phyloP scores from a whole-genome alignment of 2,113 vertebrate genomes.

The Alectura lathami region DNA sequence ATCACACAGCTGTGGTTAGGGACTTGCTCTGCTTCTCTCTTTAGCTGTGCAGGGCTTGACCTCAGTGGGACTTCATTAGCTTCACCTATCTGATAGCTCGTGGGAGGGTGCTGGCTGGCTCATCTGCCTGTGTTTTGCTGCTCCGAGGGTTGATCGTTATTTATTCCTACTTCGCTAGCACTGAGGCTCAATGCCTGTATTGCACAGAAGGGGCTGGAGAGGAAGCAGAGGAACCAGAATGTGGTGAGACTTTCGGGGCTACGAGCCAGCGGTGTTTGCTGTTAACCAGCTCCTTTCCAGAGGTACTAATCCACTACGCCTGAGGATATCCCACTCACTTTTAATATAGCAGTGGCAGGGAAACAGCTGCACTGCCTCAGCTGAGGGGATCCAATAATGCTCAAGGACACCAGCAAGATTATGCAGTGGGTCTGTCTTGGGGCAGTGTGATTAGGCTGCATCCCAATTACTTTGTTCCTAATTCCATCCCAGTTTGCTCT shows the following conservation, averaged over 20 bases:
- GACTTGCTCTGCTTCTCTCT: background rate
- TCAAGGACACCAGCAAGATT: background rate
- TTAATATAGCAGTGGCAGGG: background rate
- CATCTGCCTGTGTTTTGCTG: background rate
- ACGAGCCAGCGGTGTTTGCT: rapidly evolving
- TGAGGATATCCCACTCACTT: background rate
- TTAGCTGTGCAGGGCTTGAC: background rate
- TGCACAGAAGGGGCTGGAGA: background rate
- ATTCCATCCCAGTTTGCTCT: background rate
- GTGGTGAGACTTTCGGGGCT: background rate
- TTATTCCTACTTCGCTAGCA: background rate
- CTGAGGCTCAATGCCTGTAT: background rate
- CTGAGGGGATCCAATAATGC: rapidly evolving
- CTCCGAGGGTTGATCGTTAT: background rate
- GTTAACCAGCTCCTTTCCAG: background rate
- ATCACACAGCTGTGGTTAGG: background rate
- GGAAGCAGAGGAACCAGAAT: background rate
- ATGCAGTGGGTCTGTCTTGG: background rate
- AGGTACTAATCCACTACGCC: background rate
- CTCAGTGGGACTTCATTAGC: background rate
- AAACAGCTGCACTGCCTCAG: background rate
- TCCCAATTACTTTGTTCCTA: conserved; percentile 13
- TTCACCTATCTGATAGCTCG: background rate
- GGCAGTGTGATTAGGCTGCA: background rate
- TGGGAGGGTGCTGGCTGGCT: background rate